These are phyloP conservation scores for Crocallis elinguaria DNA, from an alignment of 2,888 invertebrate genomes.

Conservation along the genomic window DNA sequence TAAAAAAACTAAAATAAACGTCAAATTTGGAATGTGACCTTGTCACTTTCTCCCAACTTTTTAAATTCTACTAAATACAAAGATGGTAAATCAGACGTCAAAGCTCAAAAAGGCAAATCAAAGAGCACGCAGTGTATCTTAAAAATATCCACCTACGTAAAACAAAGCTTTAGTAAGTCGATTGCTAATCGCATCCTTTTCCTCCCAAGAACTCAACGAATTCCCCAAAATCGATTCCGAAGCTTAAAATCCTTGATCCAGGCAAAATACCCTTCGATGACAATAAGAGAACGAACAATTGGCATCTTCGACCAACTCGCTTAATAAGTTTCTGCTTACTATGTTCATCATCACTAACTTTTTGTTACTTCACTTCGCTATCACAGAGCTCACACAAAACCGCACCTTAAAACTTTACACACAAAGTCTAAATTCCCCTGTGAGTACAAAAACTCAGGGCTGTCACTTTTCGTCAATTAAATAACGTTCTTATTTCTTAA, in stretches of 20 bases:
- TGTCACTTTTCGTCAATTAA: conserved; percentile 12
- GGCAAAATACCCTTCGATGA: conserved; percentile 29
- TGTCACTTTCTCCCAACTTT: too few species aligned
- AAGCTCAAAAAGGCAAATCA: too few species aligned
- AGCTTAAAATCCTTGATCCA: neutral
- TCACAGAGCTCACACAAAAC: conserved; percentile 1
- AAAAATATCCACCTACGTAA: too few species aligned
- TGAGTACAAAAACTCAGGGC: neutral
- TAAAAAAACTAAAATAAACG: too few species aligned
- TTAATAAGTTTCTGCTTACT: conserved; percentile 78
- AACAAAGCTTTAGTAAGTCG: too few species aligned
- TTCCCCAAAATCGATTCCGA: neutral
- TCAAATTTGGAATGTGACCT: too few species aligned
- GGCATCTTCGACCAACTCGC: conserved; percentile 73
- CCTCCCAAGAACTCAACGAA: neutral
- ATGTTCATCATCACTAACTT: conserved; percentile 69
- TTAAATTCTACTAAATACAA: too few species aligned
- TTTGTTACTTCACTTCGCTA: conserved; percentile 45
- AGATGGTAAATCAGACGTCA: too few species aligned
- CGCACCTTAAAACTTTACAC: conserved; percentile 28
- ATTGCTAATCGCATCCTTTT: too few species aligned
- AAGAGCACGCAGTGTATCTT: too few species aligned
- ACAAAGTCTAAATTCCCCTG: conserved; percentile 11
- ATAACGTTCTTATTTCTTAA: conserved; percentile 23
- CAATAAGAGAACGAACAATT: conserved; percentile 64